Base-by-base conservation (phyloP, 2,888 invertebrate species). In the Linnaemya vulpina region DNA sequence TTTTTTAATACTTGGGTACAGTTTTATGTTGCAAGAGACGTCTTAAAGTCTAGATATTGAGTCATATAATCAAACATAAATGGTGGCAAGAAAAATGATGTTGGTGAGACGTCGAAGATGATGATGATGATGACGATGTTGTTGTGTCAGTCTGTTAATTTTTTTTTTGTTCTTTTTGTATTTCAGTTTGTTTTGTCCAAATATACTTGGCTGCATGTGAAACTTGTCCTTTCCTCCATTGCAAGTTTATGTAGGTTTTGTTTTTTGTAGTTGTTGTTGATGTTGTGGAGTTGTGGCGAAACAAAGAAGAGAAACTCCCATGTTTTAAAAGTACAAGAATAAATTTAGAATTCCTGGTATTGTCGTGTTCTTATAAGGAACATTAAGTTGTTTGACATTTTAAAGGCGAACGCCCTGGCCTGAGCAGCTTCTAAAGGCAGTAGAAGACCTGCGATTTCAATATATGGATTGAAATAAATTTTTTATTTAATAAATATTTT, bases 31-130 rank as follows among this genome's bases (percentile, higher is more conserved):
- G 67, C 68, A 43, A 53, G 53, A 43, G 81, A 81, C 74, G 82
- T 71, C 82, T 71, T 35, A 13, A 71, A 63, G 82, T 82, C 76
- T 76, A 30, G 71, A 58, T 82, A 71, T 71, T 82, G 82, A 82
- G 75, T 82, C 76, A 82, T 76, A 40, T 73, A 55, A 38, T 68
- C 22, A 46, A 49, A 73, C 73, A 67, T 65, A 65, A 78, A 62
- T 78, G 62, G 40, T 62, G 62, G 40, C 77, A 62, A 51, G 22
- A 62, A 35, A 43, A 65, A 75, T 46, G 55, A 38, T 55, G 75
- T 35, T 43, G 65, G 5, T 43, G 58, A 49, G 60, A 68, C 68
- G 17, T 3, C n/a, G 58, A 20, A 46, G 62, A 25, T 22, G 71
- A 15, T 46, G 62, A 25, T 38, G 74, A 22, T 60, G 70, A 25